Percentiles rank a stretch among this genome's conserved stretches.
Evolutionary conservation across 2,113 vertebrate species (phyloP).

Genomic region (Oenanthe oenanthe): DNA sequence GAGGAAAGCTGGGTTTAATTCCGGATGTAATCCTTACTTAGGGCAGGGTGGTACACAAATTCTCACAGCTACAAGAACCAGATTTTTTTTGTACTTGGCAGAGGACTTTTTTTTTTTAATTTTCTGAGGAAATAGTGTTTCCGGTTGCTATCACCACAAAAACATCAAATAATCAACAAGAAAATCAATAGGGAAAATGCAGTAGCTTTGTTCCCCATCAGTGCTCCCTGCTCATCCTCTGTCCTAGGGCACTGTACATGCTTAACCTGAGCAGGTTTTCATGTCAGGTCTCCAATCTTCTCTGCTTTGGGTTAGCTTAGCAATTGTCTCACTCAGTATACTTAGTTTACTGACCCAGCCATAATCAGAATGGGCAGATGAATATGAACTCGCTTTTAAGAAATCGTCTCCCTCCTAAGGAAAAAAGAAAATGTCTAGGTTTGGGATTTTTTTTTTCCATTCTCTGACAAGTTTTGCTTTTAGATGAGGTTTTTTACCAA

Average conservation of each 20-base stretch:
- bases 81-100: neutral
- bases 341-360: neutral
- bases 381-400: neutral
- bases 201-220: constrained; percentile 17
- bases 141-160: neutral
- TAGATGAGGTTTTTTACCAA: neutral
- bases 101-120: neutral
- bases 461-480: neutral
- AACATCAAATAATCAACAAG: neutral
- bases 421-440: neutral
- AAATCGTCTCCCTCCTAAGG: neutral
- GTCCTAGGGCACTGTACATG: neutral
- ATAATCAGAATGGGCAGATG: neutral
- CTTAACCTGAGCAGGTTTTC: constrained; percentile 28
- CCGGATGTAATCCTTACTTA: neutral
- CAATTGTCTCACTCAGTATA: neutral
- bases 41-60: neutral
- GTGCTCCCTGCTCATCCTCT: neutral
- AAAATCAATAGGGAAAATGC: constrained; percentile 24
- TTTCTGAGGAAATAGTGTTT: constrained; percentile 15
- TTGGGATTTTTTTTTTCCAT: neutral
- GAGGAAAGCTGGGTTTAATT: neutral
- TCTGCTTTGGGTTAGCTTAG: constrained; percentile 9
- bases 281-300: neutral
- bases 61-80: neutral